Percentiles rank a stretch among this genome's conserved stretches.
Conservation (phyloP, 2,888 invertebrate species). For the Stomorhina lunata region DNA sequence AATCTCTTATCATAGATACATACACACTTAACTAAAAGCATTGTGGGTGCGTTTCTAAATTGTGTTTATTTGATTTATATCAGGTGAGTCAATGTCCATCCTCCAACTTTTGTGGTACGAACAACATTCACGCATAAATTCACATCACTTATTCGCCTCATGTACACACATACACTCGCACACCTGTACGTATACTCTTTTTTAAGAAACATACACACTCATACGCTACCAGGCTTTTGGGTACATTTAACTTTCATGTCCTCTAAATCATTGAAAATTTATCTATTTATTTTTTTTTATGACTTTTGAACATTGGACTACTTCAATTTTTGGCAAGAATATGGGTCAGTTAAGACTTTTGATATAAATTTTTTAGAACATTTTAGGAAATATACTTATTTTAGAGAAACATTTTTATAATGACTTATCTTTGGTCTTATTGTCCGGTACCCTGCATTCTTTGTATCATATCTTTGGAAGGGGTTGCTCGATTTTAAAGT, state of each 20-base stretch:
- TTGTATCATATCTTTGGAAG: too few species aligned
- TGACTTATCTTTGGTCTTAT: too few species aligned
- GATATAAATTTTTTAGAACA: too few species aligned
- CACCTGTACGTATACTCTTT: too few species aligned
- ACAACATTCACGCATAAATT: conserved; percentile 29
- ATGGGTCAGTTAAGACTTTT: background rate
- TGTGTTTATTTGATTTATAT: conserved; percentile 10
- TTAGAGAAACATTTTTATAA: too few species aligned
- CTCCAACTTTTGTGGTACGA: conserved; percentile 6
- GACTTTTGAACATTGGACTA: conserved; percentile 12
- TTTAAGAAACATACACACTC: too few species aligned
- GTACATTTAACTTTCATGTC: conserved; percentile 17
- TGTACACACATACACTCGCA: background rate
- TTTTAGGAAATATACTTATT: too few species aligned
- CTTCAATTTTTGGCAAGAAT: background rate
- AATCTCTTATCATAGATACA: conserved; percentile 17
- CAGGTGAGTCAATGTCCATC: conserved; percentile 9
- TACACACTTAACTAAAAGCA: background rate
- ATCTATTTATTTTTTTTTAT: conserved; percentile 18
- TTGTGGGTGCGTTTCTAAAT: background rate
- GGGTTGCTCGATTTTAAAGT: too few species aligned
- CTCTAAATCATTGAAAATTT: conserved; percentile 28
- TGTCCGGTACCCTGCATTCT: too few species aligned
- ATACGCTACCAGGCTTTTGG: background rate
- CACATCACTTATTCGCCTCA: conserved; percentile 37